Percentiles rank a stretch among this genome's conserved stretches.
Evolutionary conservation across 2,888 invertebrate genomes (phyloP).

Genomic region (Pachydiplax longipennis): DNA sequence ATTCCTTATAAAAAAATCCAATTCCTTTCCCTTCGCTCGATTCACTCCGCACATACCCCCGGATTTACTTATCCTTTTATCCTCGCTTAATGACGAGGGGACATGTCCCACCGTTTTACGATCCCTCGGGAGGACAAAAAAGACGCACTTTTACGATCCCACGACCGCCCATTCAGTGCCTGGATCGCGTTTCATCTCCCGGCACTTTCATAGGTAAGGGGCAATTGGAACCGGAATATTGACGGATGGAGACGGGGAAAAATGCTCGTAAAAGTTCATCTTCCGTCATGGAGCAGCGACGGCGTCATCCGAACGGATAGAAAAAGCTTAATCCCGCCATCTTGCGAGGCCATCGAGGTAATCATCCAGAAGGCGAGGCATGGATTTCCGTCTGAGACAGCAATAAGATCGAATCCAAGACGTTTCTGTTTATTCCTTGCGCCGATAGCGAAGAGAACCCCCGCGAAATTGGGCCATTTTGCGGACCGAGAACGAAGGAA

Average conservation of each 20-base stretch:
- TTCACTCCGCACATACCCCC: too few species aligned
- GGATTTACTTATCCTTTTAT: background rate
- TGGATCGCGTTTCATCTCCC: background rate
- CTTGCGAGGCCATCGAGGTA: too few species aligned
- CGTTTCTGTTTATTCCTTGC: too few species aligned
- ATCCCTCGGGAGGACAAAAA: background rate
- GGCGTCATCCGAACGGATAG: background rate
- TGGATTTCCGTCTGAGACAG: too few species aligned
- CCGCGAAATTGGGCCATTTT: too few species aligned
- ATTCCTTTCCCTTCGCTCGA: background rate
- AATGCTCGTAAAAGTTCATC: background rate
- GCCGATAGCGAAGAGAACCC: too few species aligned
- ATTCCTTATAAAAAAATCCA: background rate
- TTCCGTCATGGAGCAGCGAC: background rate
- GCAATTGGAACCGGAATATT: background rate
- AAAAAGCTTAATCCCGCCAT: background rate
- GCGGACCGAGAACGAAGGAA: too few species aligned
- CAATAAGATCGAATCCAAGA: too few species aligned
- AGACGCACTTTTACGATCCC: background rate
- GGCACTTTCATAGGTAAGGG: background rate
- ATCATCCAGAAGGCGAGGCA: too few species aligned
- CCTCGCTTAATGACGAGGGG: background rate
- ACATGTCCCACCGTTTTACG: background rate
- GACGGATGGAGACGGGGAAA: background rate
- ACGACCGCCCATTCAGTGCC: background rate